These are phyloP conservation scores for Palaemon carinicauda DNA, from an alignment of 1,140 invertebrate species.

Conservation along the genomic window DNA sequence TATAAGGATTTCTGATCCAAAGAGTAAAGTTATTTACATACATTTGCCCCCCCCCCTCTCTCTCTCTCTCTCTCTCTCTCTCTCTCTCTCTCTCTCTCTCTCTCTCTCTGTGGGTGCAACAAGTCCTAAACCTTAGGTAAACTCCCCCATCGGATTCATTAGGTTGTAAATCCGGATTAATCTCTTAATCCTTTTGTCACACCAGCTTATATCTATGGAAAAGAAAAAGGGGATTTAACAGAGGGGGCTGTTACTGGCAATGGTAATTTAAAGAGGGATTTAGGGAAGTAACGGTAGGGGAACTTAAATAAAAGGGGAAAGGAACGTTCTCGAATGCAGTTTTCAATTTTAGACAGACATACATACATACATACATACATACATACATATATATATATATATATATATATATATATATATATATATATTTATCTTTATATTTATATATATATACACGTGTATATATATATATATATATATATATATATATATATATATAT, in stretches of 20 bases:
- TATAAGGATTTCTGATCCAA: neutral
- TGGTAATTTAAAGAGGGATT: neutral
- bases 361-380: neutral
- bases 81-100: slow-evolving; percentile 16
- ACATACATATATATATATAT: neutral
- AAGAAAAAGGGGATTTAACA: no score
- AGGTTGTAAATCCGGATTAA: no score
- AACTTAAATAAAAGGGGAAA: slow-evolving; percentile 67
- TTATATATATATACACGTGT: no score
- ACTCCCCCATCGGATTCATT: no score
- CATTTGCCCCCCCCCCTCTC: neutral
- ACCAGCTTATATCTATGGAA: no score
- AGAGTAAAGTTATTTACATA: neutral
- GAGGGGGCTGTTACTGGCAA: no score
- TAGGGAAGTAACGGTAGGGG: slow-evolving; percentile 63
- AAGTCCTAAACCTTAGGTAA: no score
- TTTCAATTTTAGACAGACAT: slow-evolving; percentile 72
- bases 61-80: slow-evolving; percentile 19
- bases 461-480: no score
- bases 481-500: no score
- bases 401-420: neutral
- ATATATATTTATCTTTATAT: no score
- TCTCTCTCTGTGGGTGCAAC: neutral
- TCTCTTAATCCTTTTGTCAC: no score
- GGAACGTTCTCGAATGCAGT: slow-evolving; percentile 72